phyloP scores from a whole-genome alignment of 2,113 vertebrate species.

The Egretta garzetta region DNA sequence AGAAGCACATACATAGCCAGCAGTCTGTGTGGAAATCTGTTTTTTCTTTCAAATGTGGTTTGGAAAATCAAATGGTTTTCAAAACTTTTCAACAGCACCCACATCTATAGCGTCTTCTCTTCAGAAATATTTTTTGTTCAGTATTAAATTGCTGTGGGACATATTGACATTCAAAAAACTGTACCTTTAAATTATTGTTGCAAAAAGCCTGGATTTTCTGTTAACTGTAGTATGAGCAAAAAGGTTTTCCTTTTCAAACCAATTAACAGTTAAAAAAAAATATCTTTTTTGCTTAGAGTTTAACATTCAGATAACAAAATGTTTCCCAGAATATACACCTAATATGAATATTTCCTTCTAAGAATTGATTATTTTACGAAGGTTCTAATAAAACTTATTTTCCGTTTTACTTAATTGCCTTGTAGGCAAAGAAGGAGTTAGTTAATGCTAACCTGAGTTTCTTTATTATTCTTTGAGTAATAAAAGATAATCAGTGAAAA shows the following conservation, averaged over 20 bases:
- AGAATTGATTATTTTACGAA: conserved; percentile 63
- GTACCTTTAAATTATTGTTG: neutral
- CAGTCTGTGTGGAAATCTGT: conserved; percentile 31
- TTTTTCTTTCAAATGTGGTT: conserved; percentile 60
- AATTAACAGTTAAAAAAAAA: conserved; percentile 75
- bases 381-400: conserved; percentile 40
- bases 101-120: conserved; percentile 32
- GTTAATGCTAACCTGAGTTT: neutral
- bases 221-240: neutral
- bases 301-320: conserved; percentile 47
- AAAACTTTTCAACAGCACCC: conserved; percentile 40
- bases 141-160: neutral
- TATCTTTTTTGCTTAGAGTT: neutral
- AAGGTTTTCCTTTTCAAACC: neutral
- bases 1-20: neutral
- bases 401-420: neutral
- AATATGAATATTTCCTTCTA: conserved; percentile 58
- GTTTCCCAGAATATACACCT: conserved; percentile 49
- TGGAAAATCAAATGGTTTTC: conserved; percentile 42
- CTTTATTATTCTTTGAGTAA: neutral
- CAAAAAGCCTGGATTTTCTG: neutral
- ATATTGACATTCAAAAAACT: neutral
- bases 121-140: neutral
- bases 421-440: neutral
- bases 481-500: neutral